Evolutionary conservation across 2,888 invertebrate genomes (phyloP), one percentile per base, ranked within the genome.

Genomic region (Zootermopsis nevadensis): DNA sequence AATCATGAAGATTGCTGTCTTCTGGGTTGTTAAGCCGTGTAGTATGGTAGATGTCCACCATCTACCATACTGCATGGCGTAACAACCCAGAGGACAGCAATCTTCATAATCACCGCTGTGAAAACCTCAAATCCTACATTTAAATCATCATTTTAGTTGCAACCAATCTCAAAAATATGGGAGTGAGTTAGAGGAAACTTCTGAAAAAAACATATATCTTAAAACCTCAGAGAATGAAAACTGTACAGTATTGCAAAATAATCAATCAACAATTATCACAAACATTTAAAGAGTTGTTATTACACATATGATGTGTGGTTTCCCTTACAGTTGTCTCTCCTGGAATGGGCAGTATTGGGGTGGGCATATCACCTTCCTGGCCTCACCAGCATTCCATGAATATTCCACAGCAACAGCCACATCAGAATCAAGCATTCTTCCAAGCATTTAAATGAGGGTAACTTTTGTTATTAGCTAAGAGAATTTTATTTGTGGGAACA

Each of bases 361-460:
- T 30, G 19, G 33, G 27, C 55, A 60, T 33, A n/a, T 30, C 60
- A 66, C 35, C 79, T 12, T 12, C 60, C 6, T 79, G 60, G 60
- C 60, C 79, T n/a, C 8, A 35, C 2, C 79, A 79, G 35, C 42
- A 38, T 19, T 38, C n/a, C 60, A 38, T 79, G 77, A 55, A 27
- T 53, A 33, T 55, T 15, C n/a, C 60, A n/a, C 79, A 79, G 38
- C 79, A 60, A 53, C 35, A 60, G 33, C 30, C 30, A 22, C 77
- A 27, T n/a, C 60, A 79, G 53, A 83, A 83, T 31, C 82, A 53
- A 72, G 77, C 76, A 19, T 74, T 84, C 35, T 84, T 84, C 80
- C 76, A 76, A 19, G 81, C 84, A 48, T 84, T 83, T 72, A 84
- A 84, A 48, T 84, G 84, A 84, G 60, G 35, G 69, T 69, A 69